A percentile compares a stretch with the other conserved stretches of the same genome.
Conservation (phyloP, 2,113 vertebrate species). For the Cyprinus carpio region DNA sequence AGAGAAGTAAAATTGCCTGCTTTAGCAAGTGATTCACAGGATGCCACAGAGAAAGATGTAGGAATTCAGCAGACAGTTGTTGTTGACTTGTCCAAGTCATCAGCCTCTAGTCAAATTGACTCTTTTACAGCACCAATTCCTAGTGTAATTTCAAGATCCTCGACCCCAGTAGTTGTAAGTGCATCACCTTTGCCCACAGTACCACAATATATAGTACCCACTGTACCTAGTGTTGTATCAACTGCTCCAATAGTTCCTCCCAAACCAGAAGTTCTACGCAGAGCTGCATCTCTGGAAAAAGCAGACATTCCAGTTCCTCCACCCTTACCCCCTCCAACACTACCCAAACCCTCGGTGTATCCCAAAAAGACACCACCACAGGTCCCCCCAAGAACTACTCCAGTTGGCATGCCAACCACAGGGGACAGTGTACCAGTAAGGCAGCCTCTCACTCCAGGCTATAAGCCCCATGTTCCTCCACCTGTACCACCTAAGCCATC, state of each 20-base stretch:
- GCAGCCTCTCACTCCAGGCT: constrained; percentile 68
- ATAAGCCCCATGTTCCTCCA: constrained; percentile 83
- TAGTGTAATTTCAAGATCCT: constrained; percentile 54
- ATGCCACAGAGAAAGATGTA: constrained; percentile 17
- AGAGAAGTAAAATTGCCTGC: constrained; percentile 42
- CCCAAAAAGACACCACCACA: constrained; percentile 82
- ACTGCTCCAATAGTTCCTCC: constrained; percentile 79
- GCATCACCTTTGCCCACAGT: constrained; percentile 76
- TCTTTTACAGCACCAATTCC: constrained; percentile 20
- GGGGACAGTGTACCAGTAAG: constrained; percentile 67
- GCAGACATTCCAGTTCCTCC: constrained; percentile 78
- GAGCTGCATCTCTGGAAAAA: constrained; percentile 84
- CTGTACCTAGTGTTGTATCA: constrained; percentile 73
- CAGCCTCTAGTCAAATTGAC: constrained; percentile 37
- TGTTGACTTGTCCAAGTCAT: constrained; percentile 68
- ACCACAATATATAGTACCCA: constrained; percentile 75
- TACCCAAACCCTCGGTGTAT: constrained; percentile 87
- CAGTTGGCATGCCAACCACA: constrained; percentile 64
- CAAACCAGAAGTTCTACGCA: constrained; percentile 80
- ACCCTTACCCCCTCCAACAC: constrained; percentile 84
- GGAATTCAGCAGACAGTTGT: constrained; percentile 54
- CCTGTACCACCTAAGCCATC: constrained; percentile 94
- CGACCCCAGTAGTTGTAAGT: constrained; percentile 62
- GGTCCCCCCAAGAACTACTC: constrained; percentile 65
- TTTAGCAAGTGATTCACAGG: not conserved